These are phyloP conservation scores for Percina caprodes DNA, from an alignment of 2,113 vertebrate species.

Conservation along the genomic window DNA sequence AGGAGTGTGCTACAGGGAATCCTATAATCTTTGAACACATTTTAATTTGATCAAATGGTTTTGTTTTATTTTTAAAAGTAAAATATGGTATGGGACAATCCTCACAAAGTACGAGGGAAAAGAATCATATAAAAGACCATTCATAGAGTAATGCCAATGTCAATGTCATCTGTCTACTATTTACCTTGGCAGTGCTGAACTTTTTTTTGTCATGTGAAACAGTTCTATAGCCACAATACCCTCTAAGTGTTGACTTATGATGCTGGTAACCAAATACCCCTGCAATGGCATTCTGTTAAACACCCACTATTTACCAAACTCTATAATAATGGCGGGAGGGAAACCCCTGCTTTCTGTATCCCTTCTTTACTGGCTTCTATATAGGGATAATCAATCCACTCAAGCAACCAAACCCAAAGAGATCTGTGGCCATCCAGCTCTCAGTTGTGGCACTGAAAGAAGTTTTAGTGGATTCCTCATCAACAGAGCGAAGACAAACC, in stretches of 20 bases:
- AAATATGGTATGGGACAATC: neutral
- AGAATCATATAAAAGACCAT: neutral
- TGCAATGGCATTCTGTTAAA: constrained; percentile 21
- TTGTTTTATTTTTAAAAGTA: neutral
- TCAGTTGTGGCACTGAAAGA: constrained; percentile 66
- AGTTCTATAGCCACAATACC: constrained; percentile 22
- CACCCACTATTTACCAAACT: constrained; percentile 42
- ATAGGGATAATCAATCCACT: constrained; percentile 54
- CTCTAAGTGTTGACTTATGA: constrained; percentile 34
- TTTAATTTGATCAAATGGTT: no score
- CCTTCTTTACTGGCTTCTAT: constrained; percentile 48
- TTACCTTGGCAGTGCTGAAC: constrained; percentile 18
- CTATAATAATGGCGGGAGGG: constrained; percentile 55
- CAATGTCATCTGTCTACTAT: constrained; percentile 12
- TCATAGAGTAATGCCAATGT: neutral
- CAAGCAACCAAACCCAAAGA: constrained; percentile 55
- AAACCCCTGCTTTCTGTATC: constrained; percentile 37
- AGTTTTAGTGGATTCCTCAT: constrained; percentile 50
- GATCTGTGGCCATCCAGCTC: constrained; percentile 44
- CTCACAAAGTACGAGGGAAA: neutral
- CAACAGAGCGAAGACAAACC: constrained; percentile 49
- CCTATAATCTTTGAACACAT: no score
- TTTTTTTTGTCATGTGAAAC: constrained; percentile 34
- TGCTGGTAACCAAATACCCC: constrained; percentile 33
- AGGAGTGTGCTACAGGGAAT: no score